phyloP scores from a whole-genome alignment of 37 sponge, comb jelly and placozoan species.

The Oscarella lobularis region DNA sequence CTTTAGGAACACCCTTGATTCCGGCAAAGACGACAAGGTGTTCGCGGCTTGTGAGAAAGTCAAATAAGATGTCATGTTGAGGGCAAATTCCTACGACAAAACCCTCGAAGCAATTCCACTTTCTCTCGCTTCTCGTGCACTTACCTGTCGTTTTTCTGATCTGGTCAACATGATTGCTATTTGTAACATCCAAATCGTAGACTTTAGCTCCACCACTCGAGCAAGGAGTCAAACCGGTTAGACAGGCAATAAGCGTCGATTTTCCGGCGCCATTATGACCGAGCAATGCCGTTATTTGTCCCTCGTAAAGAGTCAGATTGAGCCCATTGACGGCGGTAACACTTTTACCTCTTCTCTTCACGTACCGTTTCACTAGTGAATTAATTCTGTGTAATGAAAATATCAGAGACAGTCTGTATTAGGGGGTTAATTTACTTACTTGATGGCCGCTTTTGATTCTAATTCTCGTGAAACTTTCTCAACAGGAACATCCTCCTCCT shows the following conservation, averaged over 20 bases:
- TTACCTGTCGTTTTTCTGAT: background rate
- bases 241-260: slow-evolving; percentile 5
- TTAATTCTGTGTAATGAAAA: background rate
- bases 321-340: background rate
- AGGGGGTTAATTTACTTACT: background rate
- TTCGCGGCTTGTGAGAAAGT: slow-evolving; percentile 5
- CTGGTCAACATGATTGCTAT: background rate
- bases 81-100: slow-evolving; percentile 17
- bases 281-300: slow-evolving; percentile 14
- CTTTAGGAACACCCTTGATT: slow-evolving; percentile 6
- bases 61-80: slow-evolving; percentile 18
- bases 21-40: slow-evolving; percentile 15
- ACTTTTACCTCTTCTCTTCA: background rate
- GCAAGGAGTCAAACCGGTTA: slow-evolving; percentile 11
- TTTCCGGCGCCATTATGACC: slow-evolving; percentile 31
- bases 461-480: background rate
- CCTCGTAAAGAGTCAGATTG: slow-evolving; percentile 7
- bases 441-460: background rate
- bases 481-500: background rate
- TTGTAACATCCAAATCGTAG: slow-evolving; percentile 8
- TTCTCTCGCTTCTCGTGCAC: background rate
- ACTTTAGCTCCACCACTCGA: slow-evolving; percentile 13
- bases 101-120: background rate
- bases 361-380: background rate
- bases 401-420: background rate